Conservation (phyloP, 2,113 vertebrate species). For the Callionymus lyra region DNA sequence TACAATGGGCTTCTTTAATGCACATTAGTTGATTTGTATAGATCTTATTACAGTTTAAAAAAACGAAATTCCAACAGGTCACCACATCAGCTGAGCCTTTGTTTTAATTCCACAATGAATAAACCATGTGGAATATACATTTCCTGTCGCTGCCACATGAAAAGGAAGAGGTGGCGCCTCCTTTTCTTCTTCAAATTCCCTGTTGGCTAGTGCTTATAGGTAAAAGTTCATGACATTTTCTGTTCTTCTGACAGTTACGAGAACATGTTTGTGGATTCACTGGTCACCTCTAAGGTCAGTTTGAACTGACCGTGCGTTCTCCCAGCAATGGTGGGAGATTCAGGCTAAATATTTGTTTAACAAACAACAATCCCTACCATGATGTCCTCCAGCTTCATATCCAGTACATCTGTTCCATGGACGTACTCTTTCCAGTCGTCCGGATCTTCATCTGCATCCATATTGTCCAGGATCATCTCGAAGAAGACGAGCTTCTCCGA, state of each 20-base stretch:
- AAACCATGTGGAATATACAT: slow-evolving; percentile 28
- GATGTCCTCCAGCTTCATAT: slow-evolving; percentile 96
- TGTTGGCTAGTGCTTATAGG: slow-evolving; percentile 14
- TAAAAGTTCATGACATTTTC: slow-evolving; percentile 19
- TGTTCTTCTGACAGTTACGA: slow-evolving; percentile 11
- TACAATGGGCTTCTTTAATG: no score
- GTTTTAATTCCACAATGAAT: background rate
- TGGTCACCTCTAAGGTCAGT: no score
- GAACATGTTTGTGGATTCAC: background rate
- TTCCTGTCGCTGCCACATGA: slow-evolving; percentile 18
- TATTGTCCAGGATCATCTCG: slow-evolving; percentile 94
- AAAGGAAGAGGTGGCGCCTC: background rate
- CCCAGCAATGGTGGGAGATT: background rate
- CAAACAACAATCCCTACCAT: slow-evolving; percentile 66
- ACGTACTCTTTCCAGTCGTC: slow-evolving; percentile 92
- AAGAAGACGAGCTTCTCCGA: slow-evolving; percentile 98
- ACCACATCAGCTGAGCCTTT: background rate
- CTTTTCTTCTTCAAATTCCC: slow-evolving; percentile 22
- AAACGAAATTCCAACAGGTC: no score
- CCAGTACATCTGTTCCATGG: slow-evolving; percentile 82
- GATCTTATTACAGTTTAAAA: no score
- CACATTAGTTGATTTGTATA: no score
- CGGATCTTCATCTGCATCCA: slow-evolving; percentile 72
- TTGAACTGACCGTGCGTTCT: background rate
- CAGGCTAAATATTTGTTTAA: background rate